phyloP scores from a whole-genome alignment of 2,113 vertebrate genomes.

The Herpetotheres cachinnans region DNA sequence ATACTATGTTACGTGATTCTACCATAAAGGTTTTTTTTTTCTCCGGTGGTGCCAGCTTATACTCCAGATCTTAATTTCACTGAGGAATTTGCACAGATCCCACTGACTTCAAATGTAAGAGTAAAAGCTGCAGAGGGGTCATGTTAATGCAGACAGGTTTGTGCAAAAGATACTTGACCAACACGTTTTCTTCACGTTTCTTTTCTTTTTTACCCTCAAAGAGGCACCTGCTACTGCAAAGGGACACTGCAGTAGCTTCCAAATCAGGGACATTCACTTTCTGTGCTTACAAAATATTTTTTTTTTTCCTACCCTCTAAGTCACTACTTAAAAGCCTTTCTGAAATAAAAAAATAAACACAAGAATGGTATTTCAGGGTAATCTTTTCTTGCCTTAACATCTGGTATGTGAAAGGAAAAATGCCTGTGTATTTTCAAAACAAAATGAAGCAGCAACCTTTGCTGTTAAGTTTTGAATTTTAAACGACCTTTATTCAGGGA shows the following conservation, averaged over 20 bases:
- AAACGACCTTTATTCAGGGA: not conserved
- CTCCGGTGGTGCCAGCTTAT: not conserved
- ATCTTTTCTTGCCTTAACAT: not conserved
- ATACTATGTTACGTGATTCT: not conserved
- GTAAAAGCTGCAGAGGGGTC: slow-evolving; percentile 13
- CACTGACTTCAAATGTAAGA: slow-evolving; percentile 11
- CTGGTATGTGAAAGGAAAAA: slow-evolving; percentile 5
- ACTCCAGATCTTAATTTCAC: slow-evolving; percentile 9
- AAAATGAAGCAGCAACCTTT: not conserved
- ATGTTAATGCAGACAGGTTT: slow-evolving; percentile 7
- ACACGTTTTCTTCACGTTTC: slow-evolving; percentile 12
- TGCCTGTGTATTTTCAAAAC: not conserved
- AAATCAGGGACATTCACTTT: not conserved
- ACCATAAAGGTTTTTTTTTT: not conserved
- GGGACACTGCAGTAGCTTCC: not conserved
- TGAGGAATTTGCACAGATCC: slow-evolving; percentile 5
- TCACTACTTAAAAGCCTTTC: not conserved
- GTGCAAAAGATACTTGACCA: not conserved
- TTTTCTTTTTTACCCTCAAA: slow-evolving; percentile 2
- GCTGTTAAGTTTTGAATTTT: slow-evolving; percentile 18
- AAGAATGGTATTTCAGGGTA: not conserved
- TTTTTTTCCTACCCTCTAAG: not conserved
- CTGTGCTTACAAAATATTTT: not conserved
- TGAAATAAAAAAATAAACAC: slow-evolving; percentile 7
- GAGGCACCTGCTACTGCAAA: slow-evolving; percentile 51